Base-by-base conservation (phyloP, 2,113 vertebrate genomes). In the Bos indicus region DNA sequence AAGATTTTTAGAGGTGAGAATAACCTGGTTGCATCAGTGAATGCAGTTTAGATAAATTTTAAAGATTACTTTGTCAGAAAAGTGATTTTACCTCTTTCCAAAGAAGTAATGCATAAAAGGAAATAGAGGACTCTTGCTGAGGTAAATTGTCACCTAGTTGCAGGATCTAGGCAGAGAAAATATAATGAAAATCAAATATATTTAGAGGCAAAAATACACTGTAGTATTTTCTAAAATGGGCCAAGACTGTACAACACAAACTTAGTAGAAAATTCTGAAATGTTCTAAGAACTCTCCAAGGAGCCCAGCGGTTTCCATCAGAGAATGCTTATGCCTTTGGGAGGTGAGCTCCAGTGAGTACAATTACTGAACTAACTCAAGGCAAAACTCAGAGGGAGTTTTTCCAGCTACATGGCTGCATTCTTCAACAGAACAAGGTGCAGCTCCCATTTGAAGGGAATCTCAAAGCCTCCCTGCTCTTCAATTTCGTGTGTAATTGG, bases 201-300 rank as follows among this genome's bases (percentile, higher is more conserved):
- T 96, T 97, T 97, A 96, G 77, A 92, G 67, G 81, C 87, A 90
- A 97, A 96, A 92, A 90, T 93, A 94, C 60, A 95, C 81, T 74
- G 91, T 86, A 97, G 96, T 95, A 97, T 97, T 98, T 97, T 92
- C 95, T 93, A 92, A 97, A 97, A 88, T 97, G 91, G 94, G 93
- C 92, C 97, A 97, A 85, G 77, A 71, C 77, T 84, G 6, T n/a
- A 26, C 46, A 89, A 98, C 74, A 88, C 59, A 62, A 95, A 77
- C 84, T 95, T 64, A 78, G 90, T 81, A 81, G 62, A 90, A 96
- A 90, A 60, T 90, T 94, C 74, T 86, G 77, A 94, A 95, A 84
- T 46, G 71, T 59, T 77, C 60, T 89, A 56, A 83, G 87, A 87
- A 64, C 30, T 91, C 82, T 95, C n/a, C 71, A 36, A 92, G 90